Conservation (phyloP, 2,797 vertebrate genomes). For the Morelia viridis region DNA sequence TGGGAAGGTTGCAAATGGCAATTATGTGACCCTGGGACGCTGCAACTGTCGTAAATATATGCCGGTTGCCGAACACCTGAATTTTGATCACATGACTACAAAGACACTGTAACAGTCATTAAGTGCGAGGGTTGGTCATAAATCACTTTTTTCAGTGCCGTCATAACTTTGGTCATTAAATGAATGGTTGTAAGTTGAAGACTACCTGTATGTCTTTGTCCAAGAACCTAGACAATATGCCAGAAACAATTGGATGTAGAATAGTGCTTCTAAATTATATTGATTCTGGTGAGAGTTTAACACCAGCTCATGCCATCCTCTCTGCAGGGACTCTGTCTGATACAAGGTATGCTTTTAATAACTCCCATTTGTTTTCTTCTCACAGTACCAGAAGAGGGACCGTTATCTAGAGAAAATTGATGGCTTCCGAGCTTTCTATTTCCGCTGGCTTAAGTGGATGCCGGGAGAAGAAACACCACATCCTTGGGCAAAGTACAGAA, state of each 20-base stretch:
- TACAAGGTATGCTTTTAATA: background rate
- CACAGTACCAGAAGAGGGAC: slow-evolving; percentile 87
- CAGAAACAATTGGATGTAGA: background rate
- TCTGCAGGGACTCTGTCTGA: background rate
- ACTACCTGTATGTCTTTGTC: background rate
- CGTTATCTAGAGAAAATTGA: slow-evolving; percentile 89
- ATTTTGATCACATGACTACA: too few species aligned
- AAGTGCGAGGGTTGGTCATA: background rate
- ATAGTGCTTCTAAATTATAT: background rate
- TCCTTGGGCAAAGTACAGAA: slow-evolving; percentile 79
- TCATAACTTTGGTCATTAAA: background rate
- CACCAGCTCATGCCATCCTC: background rate
- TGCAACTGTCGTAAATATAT: too few species aligned
- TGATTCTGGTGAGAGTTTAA: background rate
- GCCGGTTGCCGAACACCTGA: too few species aligned
- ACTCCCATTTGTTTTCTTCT: slow-evolving; percentile 40
- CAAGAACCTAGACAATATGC: background rate
- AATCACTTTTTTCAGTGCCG: background rate
- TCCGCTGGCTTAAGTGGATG: slow-evolving; percentile 87
- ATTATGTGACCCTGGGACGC: too few species aligned
- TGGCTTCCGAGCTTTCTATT: slow-evolving; percentile 93
- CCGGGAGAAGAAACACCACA: slow-evolving; percentile 81
- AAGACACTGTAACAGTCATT: too few species aligned
- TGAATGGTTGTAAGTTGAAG: background rate
- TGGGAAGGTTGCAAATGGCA: too few species aligned